Evolutionary conservation across 2,797 vertebrate species (phyloP).

Genomic region (Pachyuromys duprasi): DNA sequence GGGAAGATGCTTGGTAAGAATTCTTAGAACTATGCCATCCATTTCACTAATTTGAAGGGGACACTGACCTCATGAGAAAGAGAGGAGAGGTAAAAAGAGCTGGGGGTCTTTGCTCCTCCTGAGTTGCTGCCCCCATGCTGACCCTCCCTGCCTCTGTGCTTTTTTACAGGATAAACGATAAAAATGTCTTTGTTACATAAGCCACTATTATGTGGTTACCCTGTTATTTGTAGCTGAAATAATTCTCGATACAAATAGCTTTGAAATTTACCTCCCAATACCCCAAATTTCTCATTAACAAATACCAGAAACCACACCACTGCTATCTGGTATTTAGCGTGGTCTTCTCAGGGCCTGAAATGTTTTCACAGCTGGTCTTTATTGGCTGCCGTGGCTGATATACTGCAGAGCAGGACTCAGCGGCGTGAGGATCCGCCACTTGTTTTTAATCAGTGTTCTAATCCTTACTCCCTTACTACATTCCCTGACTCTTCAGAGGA

Average conservation of each 20-base stretch:
- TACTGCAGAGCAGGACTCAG: not conserved
- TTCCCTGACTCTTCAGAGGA: not conserved
- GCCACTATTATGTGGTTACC: not conserved
- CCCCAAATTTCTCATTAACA: slow-evolving; percentile 50
- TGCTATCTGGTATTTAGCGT: slow-evolving; percentile 3
- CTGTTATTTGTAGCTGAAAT: slow-evolving; percentile 35
- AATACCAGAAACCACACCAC: slow-evolving; percentile 27
- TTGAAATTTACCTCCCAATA: slow-evolving; percentile 49
- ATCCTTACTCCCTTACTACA: not conserved
- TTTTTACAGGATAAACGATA: not conserved
- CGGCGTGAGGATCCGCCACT: not conserved
- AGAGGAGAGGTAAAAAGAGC: not conserved
- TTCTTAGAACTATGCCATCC: not conserved
- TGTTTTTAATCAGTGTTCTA: not conserved
- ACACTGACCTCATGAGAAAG: not conserved
- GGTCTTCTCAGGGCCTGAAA: not conserved
- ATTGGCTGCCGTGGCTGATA: not conserved
- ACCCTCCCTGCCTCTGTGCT: not conserved
- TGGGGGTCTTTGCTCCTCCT: not conserved
- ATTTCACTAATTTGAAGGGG: not conserved
- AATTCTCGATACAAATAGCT: slow-evolving; percentile 38
- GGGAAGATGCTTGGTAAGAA: not conserved
- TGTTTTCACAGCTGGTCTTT: slow-evolving; percentile 58
- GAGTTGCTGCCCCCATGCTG: not conserved
- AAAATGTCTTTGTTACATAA: not conserved